Base-by-base conservation (phyloP, 2,888 invertebrate genomes). In the Calameuta filiformis region DNA sequence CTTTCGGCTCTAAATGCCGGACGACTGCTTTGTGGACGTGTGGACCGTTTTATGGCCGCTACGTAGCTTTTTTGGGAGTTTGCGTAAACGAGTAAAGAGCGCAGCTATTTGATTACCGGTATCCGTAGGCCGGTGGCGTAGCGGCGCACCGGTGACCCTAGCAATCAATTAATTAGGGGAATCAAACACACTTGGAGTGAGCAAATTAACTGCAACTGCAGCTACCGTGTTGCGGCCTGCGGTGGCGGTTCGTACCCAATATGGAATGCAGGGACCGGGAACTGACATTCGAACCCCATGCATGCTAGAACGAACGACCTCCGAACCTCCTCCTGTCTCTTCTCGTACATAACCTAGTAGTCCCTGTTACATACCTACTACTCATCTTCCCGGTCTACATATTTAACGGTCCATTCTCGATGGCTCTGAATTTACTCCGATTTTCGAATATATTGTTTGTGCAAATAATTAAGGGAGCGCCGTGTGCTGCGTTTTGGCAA, bases 141-240 rank as follows among this genome's bases (percentile, higher is more conserved):
- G 84, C 84, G 86, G 83, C 81, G 83, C 85, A 87, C 85, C 85
- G 80, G 84, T 86, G 87, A 87, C 90, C 86, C 89, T 87, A 86
- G 85, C 89, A 90, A 90, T 91, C 91, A 91, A 91, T 91, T 91
- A 91, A 91, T 91, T 91, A 91, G 90, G 89, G 90, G 90, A 91
- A 91, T 91, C 91, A 90, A 91, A 91, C 90, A 90, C 91, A 91
- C 91, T 90, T 89, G 91, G 89, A 90, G 90, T 89, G 90, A 88
- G 89, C 90, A 91, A 91, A 91, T 91, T 92, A 93, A 89, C 91
- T 94, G 92, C 90, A 88, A 92, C 92, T 89, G 89, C 90, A 89
- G 40, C 85, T 87, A 84, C 86, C 86, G 88, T 87, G 88, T 90
- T 90, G 89, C 84, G 90, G 90, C 86, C 85, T 87, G 89, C 84